Conservation (phyloP, 2,797 vertebrate species). For the Molossus molossus region DNA sequence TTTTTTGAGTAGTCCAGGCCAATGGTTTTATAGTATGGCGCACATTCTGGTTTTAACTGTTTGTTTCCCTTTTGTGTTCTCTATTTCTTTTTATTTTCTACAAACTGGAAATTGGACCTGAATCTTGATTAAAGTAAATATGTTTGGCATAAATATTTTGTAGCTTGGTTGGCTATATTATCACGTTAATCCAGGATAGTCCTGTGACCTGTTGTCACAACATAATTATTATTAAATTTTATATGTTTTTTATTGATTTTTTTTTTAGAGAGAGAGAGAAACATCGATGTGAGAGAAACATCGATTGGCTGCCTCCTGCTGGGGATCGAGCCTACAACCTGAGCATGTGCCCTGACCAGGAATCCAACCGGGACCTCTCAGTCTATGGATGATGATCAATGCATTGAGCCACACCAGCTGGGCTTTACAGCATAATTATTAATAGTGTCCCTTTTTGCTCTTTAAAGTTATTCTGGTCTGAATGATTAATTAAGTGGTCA, state of each 20-base stretch:
- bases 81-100: conserved; percentile 18
- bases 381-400: background rate
- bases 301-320: no score
- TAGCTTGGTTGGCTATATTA: background rate
- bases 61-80: conserved; percentile 32
- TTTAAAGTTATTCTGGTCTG: background rate
- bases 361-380: background rate
- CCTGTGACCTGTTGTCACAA: background rate
- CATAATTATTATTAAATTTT: background rate
- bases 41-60: conserved; percentile 37
- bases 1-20: conserved; percentile 2
- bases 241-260: background rate
- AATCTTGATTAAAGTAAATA: conserved; percentile 44
- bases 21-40: background rate
- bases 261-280: background rate
- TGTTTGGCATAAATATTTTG: conserved; percentile 49
- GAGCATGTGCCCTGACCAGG: background rate
- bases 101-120: conserved; percentile 49
- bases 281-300: background rate
- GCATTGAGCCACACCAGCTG: background rate
- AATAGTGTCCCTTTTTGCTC: conserved; percentile 13
- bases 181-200: conserved; percentile 21
- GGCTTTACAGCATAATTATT: background rate
- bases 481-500: conserved; percentile 21
- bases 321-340: no score